Evolutionary conservation across 2,888 invertebrate species (phyloP).

Genomic region (Operophtera brumata): DNA sequence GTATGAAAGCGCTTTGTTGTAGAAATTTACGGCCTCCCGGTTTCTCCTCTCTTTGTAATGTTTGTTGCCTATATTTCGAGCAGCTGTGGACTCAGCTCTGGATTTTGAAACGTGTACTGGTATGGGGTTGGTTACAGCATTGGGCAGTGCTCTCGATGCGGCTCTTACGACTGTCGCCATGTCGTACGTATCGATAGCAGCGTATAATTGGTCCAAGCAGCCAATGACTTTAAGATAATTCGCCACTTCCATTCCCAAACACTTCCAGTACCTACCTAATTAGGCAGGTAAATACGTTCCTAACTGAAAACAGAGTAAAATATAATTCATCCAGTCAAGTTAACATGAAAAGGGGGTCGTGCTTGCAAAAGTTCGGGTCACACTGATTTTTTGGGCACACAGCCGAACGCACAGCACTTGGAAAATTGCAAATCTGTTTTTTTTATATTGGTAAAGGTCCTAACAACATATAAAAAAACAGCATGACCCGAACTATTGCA

Average conservation of each 20-base stretch:
- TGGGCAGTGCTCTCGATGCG: background rate
- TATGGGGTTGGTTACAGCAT: background rate
- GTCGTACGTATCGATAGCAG: conserved; percentile 18
- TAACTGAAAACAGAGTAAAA: too few relatives aligned
- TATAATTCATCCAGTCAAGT: too few relatives aligned
- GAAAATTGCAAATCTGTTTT: too few relatives aligned
- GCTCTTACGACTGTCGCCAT: conserved; percentile 9
- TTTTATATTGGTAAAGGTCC: too few relatives aligned
- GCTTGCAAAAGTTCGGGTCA: too few relatives aligned
- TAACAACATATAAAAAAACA: too few relatives aligned
- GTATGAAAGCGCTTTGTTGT: conserved; percentile 18
- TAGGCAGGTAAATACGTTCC: too few relatives aligned
- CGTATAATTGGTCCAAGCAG: conserved; percentile 1
- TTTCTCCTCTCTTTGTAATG: background rate
- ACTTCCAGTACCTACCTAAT: background rate
- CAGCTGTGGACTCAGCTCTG: background rate
- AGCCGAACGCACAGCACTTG: too few relatives aligned
- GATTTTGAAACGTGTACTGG: background rate
- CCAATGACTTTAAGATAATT: background rate
- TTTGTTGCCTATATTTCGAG: conserved; percentile 3
- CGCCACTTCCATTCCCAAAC: background rate
- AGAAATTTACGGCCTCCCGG: conserved; percentile 3
- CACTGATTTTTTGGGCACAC: too few relatives aligned
- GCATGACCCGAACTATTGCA: too few relatives aligned
- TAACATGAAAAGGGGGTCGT: too few relatives aligned